phyloP scores from a whole-genome alignment of 2,113 vertebrate genomes.

The Corythoichthys intestinalis region DNA sequence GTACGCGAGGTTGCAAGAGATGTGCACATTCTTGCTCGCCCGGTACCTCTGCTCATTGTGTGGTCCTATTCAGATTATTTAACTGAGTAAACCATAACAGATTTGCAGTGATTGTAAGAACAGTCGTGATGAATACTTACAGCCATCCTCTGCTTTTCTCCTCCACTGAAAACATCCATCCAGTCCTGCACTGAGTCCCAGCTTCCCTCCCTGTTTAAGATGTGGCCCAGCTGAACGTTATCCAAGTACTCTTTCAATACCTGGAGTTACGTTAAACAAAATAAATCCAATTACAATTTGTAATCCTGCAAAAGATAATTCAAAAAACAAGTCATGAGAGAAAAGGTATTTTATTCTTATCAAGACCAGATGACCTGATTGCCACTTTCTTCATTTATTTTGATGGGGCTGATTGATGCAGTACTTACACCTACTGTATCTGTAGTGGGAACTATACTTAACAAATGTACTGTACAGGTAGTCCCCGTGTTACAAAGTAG shows the following conservation, averaged over 20 bases:
- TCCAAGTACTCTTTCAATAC: conserved; percentile 96
- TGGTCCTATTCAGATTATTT: not conserved
- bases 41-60: not conserved
- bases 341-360: not conserved
- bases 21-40: too few species aligned
- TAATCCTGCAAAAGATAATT: too few species aligned
- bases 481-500: too few species aligned
- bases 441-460: too few species aligned
- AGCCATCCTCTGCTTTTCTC: conserved; percentile 98
- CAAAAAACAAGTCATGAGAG: too few species aligned
- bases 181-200: conserved; percentile 95
- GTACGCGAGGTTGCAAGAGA: too few species aligned
- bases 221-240: conserved; percentile 92
- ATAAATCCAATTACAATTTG: not conserved
- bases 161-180: conserved; percentile 99
- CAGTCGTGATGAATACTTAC: conserved; percentile 64
- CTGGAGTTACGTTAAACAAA: conserved; percentile 55
- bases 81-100: not conserved
- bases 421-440: too few species aligned
- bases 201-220: conserved; percentile 88
- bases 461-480: too few species aligned
- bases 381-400: too few species aligned
- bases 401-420: too few species aligned
- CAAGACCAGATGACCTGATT: too few species aligned
- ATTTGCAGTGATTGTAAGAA: not conserved